Evolutionary conservation across 1,140 invertebrate species (phyloP), one percentile per base, ranked within the genome.

Genomic region (Drosophila ambigua): DNA sequence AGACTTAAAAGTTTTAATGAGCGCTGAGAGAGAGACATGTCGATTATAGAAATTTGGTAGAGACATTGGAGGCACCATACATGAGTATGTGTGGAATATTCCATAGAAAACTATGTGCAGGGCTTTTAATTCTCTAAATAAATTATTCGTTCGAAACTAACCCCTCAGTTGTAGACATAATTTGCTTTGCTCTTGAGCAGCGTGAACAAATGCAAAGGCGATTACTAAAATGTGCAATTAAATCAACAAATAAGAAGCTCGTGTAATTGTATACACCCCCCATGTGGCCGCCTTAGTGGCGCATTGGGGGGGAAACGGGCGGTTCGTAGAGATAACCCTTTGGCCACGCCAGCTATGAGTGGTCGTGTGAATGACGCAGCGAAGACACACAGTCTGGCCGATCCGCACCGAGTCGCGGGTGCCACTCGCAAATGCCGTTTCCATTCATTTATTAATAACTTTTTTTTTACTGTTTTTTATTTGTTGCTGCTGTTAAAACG

Each of bases 401-500:
- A 51, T 26, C 62, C 23, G 48, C 26, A 7, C 5, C 26, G 26
- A 28, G 26, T 28, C 26, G 26, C 31, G 31, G 31, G 31, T 35
- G 8, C 26, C 26, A 24, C 23, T 51, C 51, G 64, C 66, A 67
- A 49, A 55, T 69, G 51, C 54, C 31, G 43, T 50, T 69, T 48
- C 64, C 66, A 69, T 58, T 69, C 64, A 69, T 55, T 69, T 69
- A 63, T 69, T 69, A 69, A 69, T 69, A 69, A 69, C 35, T 69
- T 69, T 39, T 69, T 24, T 50, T 23, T 43, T 28, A 43, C 48
- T 23, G 65, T 35, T 5, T 48, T 28, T 69, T 69, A 4, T 68
- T 67, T 67, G 31, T 49, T 31, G 50, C 28, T 23, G 65, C 44
- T 6, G 63, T 28, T 69, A 52, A 69, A 52, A 69, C 66, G 66